Percentiles rank a stretch among this genome's conserved stretches.
phyloP scores from a whole-genome alignment of 2,113 vertebrate genomes.

The Oplegnathus fasciatus region DNA sequence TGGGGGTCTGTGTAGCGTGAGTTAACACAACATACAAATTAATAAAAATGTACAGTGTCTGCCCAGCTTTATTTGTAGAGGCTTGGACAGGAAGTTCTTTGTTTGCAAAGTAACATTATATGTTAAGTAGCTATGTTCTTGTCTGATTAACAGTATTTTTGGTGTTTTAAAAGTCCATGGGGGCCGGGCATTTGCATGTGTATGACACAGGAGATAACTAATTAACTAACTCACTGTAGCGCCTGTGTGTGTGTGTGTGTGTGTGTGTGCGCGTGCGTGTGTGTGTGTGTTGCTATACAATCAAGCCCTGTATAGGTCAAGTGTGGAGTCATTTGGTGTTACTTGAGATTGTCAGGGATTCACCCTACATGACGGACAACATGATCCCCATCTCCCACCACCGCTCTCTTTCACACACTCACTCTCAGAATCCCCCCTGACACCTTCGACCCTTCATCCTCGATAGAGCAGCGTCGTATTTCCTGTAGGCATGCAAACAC shows the following conservation, averaged over 20 bases:
- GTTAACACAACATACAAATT: no score
- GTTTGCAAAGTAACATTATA: no score
- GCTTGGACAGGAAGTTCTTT: neutral
- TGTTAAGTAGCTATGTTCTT: no score
- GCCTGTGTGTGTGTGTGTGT: neutral
- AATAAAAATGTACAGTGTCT: no score
- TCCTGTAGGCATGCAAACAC: constrained; percentile 22
- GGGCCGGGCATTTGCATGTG: no score
- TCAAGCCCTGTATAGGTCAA: constrained; percentile 23
- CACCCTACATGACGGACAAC: constrained; percentile 38
- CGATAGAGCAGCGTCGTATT: constrained; percentile 29
- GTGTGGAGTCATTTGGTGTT: constrained; percentile 5
- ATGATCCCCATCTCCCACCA: neutral
- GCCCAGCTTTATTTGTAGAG: no score
- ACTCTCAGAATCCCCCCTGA: constrained; percentile 17
- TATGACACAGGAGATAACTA: neutral
- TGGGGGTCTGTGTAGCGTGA: no score
- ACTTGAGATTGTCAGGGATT: constrained; percentile 44
- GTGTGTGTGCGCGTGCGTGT: neutral
- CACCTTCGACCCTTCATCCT: constrained; percentile 36
- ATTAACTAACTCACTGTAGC: neutral
- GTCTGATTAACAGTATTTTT: no score
- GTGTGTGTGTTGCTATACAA: neutral
- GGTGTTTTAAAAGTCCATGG: no score
- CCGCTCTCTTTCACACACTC: constrained; percentile 1